Evolutionary conservation across 2,888 invertebrate genomes (phyloP).

Genomic region (Folsomia manolachei): DNA sequence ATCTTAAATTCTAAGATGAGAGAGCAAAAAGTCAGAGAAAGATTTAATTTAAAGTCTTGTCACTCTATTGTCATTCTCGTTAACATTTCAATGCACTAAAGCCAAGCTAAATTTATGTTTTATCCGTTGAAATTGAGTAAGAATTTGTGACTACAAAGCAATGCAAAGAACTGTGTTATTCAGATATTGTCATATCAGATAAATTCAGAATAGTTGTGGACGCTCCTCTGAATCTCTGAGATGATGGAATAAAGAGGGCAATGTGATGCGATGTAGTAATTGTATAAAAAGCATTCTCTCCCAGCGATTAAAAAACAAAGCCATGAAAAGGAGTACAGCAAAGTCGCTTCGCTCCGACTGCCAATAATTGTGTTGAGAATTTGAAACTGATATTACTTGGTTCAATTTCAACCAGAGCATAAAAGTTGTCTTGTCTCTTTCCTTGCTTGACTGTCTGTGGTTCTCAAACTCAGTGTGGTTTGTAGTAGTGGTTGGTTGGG

Average conservation of each 20-base stretch:
- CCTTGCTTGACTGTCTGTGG: too few species aligned
- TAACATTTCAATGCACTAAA: too few species aligned
- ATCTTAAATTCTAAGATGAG: slow-evolving; percentile 6
- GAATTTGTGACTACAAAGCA: too few species aligned
- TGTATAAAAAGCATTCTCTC: not conserved
- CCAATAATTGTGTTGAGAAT: slow-evolving; percentile 12
- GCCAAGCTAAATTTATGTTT: too few species aligned
- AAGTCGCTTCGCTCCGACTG: slow-evolving; percentile 15
- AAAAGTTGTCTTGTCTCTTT: not conserved
- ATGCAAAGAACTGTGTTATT: too few species aligned
- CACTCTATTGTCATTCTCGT: slow-evolving; percentile 2
- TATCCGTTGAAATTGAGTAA: too few species aligned
- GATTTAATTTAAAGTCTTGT: slow-evolving; percentile 7
- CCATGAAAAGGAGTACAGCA: too few species aligned
- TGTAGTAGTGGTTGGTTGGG: slow-evolving; percentile 1
- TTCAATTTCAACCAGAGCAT: not conserved
- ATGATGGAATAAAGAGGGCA: too few species aligned
- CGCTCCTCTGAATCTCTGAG: too few species aligned
- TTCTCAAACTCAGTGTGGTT: not conserved
- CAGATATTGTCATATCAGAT: too few species aligned
- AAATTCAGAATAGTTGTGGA: too few species aligned
- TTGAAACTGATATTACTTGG: not conserved
- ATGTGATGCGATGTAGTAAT: too few species aligned
- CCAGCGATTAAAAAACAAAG: slow-evolving; percentile 3
- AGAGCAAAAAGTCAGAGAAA: not conserved